Evolutionary conservation across 2,797 vertebrate species (phyloP), one percentile per base, ranked within the genome.

Genomic region (Argya squamiceps): DNA sequence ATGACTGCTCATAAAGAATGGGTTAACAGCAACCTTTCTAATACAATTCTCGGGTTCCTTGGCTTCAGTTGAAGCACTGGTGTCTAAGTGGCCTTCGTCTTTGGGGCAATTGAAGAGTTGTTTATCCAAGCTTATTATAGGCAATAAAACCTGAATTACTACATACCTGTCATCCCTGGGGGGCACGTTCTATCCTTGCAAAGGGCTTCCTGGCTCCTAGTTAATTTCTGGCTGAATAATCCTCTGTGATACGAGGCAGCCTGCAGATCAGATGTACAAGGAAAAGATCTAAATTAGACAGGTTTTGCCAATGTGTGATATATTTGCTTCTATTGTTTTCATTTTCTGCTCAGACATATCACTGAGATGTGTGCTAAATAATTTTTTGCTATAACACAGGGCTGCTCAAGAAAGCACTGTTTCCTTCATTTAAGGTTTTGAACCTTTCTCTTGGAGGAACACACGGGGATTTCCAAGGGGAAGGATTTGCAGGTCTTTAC

Each of bases 91-190:
- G 71, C 84, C 89, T 87, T 86, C 73, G 70, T 76, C 67, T 86
- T 59, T 82, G 26, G 37, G 37, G 56, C 84, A 80, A 91, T 84
- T 91, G 93, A 95, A 89, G 84, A 83, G 69, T 90, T 97, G 94
- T 95, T 96, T 97, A 89, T 94, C 77, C 80, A 96, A 88, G 86
- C 63, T 92, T 91, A 90, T 89, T 96, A 95, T 74, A 94, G 92
- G 88, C 94, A 96, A 96, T 95, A 97, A 96, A 96, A 96, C 96
- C 96, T 94, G 95, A 96, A 95, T 90, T 94, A 87, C 94, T 92
- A 86, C 96, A 96, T 96, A 95, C 80, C 84, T 95, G 81, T 93
- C 86, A 89, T 84, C 92, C 86, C 70, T 68, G 74, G 80, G 83
- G 92, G 60, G 59, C 84, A 82, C 19, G 88, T 96, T 95, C 74